Percentiles rank a stretch among this genome's conserved stretches.
Conservation (phyloP, 2,113 vertebrate species). For the Elaphurus davidianus region DNA sequence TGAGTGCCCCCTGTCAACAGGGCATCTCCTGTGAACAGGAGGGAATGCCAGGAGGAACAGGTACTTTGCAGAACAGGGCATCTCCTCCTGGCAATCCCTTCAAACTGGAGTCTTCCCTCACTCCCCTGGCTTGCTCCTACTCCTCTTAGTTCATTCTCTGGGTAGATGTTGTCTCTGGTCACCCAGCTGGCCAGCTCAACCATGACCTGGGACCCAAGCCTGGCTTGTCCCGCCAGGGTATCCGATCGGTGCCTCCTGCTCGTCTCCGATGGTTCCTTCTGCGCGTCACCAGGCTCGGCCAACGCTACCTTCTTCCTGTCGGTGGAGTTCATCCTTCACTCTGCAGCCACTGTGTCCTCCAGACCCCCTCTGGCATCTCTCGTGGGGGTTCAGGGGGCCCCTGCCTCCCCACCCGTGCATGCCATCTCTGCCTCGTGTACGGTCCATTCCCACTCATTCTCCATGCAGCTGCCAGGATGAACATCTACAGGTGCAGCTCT, state of each 20-base stretch:
- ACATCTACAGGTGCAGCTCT: not conserved
- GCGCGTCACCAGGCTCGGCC: not conserved
- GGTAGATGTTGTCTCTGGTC: not conserved
- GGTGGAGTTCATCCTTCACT: not conserved
- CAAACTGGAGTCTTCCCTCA: not conserved
- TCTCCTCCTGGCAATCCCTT: not conserved
- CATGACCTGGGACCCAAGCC: too few species aligned
- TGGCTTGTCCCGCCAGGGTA: not conserved
- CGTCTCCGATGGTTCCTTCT: not conserved
- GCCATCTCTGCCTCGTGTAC: not conserved
- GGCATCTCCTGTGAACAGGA: not conserved
- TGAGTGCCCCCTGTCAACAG: not conserved
- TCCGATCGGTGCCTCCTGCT: not conserved
- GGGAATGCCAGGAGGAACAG: not conserved
- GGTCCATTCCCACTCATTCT: not conserved
- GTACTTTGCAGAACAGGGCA: not conserved
- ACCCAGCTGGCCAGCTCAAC: not conserved
- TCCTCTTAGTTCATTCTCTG: not conserved
- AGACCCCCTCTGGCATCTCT: not conserved
- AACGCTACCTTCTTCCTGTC: not conserved
- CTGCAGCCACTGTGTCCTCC: rapidly evolving
- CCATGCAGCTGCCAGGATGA: not conserved
- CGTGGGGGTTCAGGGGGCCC: too few species aligned
- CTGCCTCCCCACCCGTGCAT: not conserved
- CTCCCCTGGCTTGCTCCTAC: not conserved